Conservation (phyloP, 2,113 vertebrate species). For the Odocoileus virginianus region DNA sequence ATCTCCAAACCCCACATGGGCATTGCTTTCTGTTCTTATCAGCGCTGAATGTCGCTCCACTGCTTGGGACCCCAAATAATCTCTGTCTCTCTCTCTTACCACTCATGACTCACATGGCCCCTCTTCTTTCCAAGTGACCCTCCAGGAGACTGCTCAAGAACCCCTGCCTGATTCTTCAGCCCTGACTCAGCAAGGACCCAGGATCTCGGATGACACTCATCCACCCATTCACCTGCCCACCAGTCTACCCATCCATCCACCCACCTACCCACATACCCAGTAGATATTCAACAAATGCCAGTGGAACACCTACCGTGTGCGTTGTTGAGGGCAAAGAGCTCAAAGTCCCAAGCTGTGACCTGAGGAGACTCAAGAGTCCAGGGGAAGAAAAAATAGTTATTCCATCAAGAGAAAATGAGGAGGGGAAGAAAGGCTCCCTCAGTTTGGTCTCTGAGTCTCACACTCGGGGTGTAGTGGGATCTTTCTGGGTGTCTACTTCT, state of each 20-base stretch:
- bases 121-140: neutral
- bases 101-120: neutral
- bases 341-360: neutral
- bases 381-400: neutral
- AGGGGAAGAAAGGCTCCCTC: neutral
- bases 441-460: neutral
- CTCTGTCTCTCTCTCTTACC: neutral
- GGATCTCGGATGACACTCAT: neutral
- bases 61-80: neutral
- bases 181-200: neutral
- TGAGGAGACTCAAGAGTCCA: neutral
- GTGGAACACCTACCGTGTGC: neutral
- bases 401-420: neutral
- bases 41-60: neutral
- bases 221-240: neutral
- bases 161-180: neutral
- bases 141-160: neutral
- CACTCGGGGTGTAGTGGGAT: neutral
- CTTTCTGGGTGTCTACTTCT: neutral
- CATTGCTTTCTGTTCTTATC: neutral
- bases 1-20: neutral
- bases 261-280: neutral
- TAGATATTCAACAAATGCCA: neutral
- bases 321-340: neutral
- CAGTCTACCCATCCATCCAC: neutral